These are phyloP conservation scores for Seriola aureovittata DNA, from an alignment of 2,113 vertebrate species.

Conservation along the genomic window DNA sequence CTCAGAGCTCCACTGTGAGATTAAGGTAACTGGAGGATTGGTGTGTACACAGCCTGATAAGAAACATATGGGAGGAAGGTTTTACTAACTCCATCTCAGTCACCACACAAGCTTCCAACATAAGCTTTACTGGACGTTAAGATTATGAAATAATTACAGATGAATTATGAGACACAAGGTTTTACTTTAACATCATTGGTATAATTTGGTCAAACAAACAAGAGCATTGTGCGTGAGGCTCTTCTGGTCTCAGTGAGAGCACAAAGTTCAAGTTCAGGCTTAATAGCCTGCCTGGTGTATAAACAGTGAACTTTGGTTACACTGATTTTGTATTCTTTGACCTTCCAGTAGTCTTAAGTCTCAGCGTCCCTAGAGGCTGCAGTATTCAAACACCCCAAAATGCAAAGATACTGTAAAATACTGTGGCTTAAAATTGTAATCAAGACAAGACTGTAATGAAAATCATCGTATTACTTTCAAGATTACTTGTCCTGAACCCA, in stretches of 20 bases:
- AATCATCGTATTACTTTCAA: too few species aligned
- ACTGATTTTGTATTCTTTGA: not conserved
- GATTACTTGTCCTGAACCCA: not conserved
- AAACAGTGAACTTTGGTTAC: not conserved
- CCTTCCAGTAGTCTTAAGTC: not conserved
- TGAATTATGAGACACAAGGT: not conserved
- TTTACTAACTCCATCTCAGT: not conserved
- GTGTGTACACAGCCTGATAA: not conserved
- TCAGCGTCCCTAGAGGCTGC: not conserved
- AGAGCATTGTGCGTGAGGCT: not conserved
- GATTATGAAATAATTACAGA: too few species aligned
- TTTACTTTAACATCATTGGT: not conserved
- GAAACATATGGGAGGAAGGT: conserved; percentile 2
- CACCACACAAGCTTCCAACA: not conserved
- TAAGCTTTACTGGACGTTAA: not conserved
- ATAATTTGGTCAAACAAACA: not conserved
- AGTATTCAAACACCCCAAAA: not conserved
- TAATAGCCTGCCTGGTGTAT: not conserved
- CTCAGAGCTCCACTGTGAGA: conserved; percentile 11
- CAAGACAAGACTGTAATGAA: too few species aligned
- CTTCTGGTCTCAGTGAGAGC: not conserved
- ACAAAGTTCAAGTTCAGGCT: not conserved
- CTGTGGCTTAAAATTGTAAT: too few species aligned
- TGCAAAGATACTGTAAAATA: too few species aligned
- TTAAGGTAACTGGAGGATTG: conserved; percentile 45